Evolutionary conservation across 2,888 invertebrate genomes (phyloP), one percentile per base, ranked within the genome.

Genomic region (Agapostemon virescens): DNA sequence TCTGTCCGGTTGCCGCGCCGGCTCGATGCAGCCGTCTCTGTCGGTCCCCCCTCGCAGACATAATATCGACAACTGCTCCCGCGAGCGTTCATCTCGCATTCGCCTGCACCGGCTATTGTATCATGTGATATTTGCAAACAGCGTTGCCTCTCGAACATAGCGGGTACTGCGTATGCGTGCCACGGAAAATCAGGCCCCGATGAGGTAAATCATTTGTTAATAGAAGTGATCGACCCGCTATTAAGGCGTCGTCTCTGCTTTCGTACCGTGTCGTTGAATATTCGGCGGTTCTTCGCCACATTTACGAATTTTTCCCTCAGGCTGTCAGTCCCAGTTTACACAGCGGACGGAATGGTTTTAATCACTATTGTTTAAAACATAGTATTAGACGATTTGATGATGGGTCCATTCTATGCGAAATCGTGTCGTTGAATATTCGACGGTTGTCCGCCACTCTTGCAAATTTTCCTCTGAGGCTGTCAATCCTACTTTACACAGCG

Each of bases 21-120:
- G 20, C 33, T 68, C 61, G 78, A 68, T 74, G 42, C 55, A 69
- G 33, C 77, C 42, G 26, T 68, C 85, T 70, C 83, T 33, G 70
- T 74, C 33, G 33, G 33, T 58, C 61, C 77, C 75, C 74, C 45
- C 71, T 49, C 58, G 67, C 81, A 75, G 83, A 83, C 79, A 75
- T 84, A 84, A 84, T 86, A 86, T 86, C 86, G 84, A 83, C 83
- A 80, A 84, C 77, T 74, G 72, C 69, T 79, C 69, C 73, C 72
- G 71, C 74, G 74, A 81, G 83, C 83, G 80, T 83, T 77, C 81
- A 76, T 76, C 81, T 81, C 80, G 74, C 69, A 66, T 74, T 71
- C 74, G 74, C 63, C 45, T 23, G 74, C 58, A 66, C 45, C 36
- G 67, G 49, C 68, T 76, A 79, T 84, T 79, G 80, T 82, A 77